Percentiles rank a stretch among this genome's conserved stretches.
Conservation (phyloP, 2,888 invertebrate genomes). For the Marronus borbonicus region DNA sequence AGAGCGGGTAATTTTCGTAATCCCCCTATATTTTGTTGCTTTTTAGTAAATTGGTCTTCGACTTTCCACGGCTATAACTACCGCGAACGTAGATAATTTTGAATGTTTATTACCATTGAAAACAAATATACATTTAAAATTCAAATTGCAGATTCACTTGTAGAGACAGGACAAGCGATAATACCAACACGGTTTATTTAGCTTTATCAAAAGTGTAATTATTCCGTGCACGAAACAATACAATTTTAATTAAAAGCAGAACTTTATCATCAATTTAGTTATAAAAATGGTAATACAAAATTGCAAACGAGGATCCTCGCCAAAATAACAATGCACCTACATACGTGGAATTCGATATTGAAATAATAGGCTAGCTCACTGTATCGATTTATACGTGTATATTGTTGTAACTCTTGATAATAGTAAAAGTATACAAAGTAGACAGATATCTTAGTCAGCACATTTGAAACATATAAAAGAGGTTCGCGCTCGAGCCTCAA, state of each 20-base stretch:
- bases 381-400: neutral
- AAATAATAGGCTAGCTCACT: neutral
- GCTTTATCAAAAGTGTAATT: slow-evolving; percentile 7
- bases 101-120: slow-evolving; percentile 13
- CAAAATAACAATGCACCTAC: slow-evolving; percentile 1
- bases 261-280: slow-evolving; percentile 27
- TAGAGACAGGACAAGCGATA: slow-evolving; percentile 1
- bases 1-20: neutral
- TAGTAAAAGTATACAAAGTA: too few species aligned
- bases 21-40: neutral
- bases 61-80: neutral
- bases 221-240: slow-evolving; percentile 7
- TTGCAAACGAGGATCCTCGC: neutral
- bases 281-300: neutral
- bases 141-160: slow-evolving; percentile 25
- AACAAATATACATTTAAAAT: slow-evolving; percentile 26
- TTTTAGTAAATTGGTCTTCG: neutral
- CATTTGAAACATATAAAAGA: too few species aligned
- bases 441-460: too few species aligned
- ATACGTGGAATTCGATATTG: neutral
- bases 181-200: slow-evolving; percentile 5
- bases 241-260: slow-evolving; percentile 32
- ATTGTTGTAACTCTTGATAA: too few species aligned
- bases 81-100: neutral
- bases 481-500: too few species aligned